These are phyloP conservation scores for Andrena bicolor DNA, from an alignment of 2,888 invertebrate species.

Conservation along the genomic window DNA sequence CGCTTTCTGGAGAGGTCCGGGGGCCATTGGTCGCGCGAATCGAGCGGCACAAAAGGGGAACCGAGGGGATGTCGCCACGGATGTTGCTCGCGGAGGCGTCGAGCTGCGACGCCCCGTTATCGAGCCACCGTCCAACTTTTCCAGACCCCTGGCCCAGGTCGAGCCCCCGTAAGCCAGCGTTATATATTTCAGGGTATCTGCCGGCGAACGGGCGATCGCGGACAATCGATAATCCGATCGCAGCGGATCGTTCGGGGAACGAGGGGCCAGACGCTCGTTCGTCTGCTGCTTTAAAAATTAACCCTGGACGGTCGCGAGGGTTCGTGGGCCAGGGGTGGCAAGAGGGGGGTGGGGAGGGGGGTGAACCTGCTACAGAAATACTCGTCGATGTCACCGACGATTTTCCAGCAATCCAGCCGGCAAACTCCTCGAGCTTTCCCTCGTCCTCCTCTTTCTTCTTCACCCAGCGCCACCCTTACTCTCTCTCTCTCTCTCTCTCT, in stretches of 20 bases:
- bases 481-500: not conserved
- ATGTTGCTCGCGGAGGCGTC: not conserved
- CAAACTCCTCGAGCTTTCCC: constrained; percentile 32
- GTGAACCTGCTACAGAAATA: constrained; percentile 45
- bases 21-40: constrained; percentile 6
- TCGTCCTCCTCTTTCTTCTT: not conserved
- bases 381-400: constrained; percentile 64
- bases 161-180: not conserved
- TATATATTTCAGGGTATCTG: not conserved
- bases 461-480: not conserved
- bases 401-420: constrained; percentile 60
- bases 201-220: constrained; percentile 30
- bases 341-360: not conserved
- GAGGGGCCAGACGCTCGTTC: constrained; percentile 27
- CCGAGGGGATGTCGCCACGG: not conserved
- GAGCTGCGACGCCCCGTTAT: constrained; percentile 29
- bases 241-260: constrained; percentile 25
- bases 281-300: constrained; percentile 68
- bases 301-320: constrained; percentile 43
- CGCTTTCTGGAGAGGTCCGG: not conserved
- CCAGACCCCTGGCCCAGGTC: constrained; percentile 10
- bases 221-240: constrained; percentile 57
- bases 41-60: not conserved
- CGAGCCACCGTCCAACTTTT: constrained; percentile 18
- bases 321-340: not conserved